Base-by-base conservation (phyloP, 2,888 invertebrate genomes). In the Noctua pronuba region DNA sequence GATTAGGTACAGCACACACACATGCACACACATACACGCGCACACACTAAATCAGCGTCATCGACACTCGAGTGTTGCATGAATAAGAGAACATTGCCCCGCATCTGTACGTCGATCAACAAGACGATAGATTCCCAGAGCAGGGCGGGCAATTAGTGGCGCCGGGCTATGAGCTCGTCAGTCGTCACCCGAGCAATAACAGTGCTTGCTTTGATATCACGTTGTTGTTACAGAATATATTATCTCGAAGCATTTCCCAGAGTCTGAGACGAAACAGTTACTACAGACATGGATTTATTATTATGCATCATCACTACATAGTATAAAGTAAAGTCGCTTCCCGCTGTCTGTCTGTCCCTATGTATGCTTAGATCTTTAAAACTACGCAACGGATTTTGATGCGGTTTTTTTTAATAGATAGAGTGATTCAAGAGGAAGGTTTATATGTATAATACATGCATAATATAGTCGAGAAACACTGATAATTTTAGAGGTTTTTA, bases 181-280 rank as follows among this genome's bases (percentile, higher is more conserved):
- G 38, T 65, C 64, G 52, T 52, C 70, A 44, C 79, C 13, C 24
- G 28, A 79, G 41, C 64, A 62, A 52, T 52, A 69, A 44, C 35
- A 69, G 44, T 28, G 55, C 55, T 44, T 71, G 71, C 55, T 78
- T 78, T 64, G 55, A 55, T 79, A 55, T 24, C 55, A 41, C 80
- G 28, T 46, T 79, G 55, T 65, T 58, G 58, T 80, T 72, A 46
- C 55, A 49, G 55, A 58, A 70, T 64, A 46, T 65, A 77, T 65
- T 77, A 77, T 55, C 24, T 28, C 13, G 44, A 35, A 65, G 13
- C 24, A 28, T 28, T 77, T 24, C 35, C 44, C 7, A 28, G 44
- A 35, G 35, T 38, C 7, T 35, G 44, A 64, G n/a, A 28, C 13
- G 13, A 28, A 28, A 58, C 16, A 28, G 16, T 35, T 21, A 38